Evolutionary conservation across 2,113 vertebrate genomes (phyloP).

Genomic region (Poecile atricapillus): DNA sequence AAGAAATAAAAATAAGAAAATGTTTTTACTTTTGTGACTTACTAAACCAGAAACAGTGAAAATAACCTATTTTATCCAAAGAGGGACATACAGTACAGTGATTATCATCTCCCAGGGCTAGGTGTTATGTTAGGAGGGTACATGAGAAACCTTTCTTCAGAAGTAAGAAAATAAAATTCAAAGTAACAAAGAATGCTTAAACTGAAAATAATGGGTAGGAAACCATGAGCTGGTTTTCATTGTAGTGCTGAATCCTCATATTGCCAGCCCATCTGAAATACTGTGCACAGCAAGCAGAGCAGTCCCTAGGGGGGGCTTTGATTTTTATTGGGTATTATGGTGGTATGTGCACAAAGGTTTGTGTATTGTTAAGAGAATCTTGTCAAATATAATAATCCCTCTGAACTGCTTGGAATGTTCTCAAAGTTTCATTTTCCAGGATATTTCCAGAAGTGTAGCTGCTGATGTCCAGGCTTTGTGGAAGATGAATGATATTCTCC

Average conservation of each 20-base stretch:
- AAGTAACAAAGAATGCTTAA: neutral
- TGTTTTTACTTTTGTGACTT: neutral
- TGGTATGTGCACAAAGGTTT: neutral
- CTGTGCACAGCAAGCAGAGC: neutral
- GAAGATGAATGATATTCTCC: neutral
- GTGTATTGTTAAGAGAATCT: neutral
- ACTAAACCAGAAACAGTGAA: neutral
- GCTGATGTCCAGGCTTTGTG: neutral
- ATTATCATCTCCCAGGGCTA: neutral
- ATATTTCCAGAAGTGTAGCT: neutral
- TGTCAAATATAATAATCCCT: slow-evolving; percentile 4
- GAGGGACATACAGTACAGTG: neutral
- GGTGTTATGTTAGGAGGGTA: neutral
- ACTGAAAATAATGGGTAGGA: neutral
- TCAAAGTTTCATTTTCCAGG: slow-evolving; percentile 38
- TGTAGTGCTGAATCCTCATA: neutral
- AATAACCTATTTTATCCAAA: neutral
- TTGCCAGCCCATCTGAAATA: neutral
- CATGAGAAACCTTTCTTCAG: neutral
- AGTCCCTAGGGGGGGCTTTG: neutral
- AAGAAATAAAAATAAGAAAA: neutral
- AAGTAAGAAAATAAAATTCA: neutral
- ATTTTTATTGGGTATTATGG: neutral
- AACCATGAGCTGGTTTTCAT: neutral
- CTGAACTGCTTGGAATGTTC: slow-evolving; percentile 29